Evolutionary conservation across 2,888 invertebrate species (phyloP), one percentile per base, ranked within the genome.

Genomic region (Thumatha senex): DNA sequence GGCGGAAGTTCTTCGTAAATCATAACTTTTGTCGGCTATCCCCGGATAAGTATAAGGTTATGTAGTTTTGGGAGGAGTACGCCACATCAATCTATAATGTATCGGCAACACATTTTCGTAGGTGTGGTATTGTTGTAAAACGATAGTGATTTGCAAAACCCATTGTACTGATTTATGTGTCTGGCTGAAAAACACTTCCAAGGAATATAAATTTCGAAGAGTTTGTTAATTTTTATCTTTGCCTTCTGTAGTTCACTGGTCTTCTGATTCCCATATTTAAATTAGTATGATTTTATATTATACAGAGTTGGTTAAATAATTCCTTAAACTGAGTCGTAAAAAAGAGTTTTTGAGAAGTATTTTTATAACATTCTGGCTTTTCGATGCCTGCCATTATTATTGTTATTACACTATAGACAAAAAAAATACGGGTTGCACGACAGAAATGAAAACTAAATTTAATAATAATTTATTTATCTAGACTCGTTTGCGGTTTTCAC

Each of bases 141-240:
- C 58, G 58, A 68, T 65, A 71, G 76, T 80, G 82, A 86, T 85
- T 84, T 83, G 79, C 77, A 75, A 79, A 84, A 81, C 79, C 75
- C 77, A 76, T 72, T 66, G 56, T 65, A 56, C 70, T 82, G 83
- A 90, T 89, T 89, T 87, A 89, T 89, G 60, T 56, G 89, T 89
- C 88, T 86, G 69, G 61, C 49, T 49, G 40, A 36, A 39, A 46
- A 46, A 18, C 41, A 39, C 33, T 44, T 49, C 24, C 11, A 24
- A 34, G 12, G 53, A 36, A 14, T 48, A 15, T 41, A 55, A 50
- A 34, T 24, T 50, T 51, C 48, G 31, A 38, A 51, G 57, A 52
- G 47, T 46, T 56, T 46, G 56, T 40, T 56, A 39, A 40, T 48
- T 46, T 53, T 46, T 60, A 42, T 55, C 12, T 3, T 12, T 30